phyloP scores from a whole-genome alignment of 2,888 invertebrate species.

The Ethmia dodecea region DNA sequence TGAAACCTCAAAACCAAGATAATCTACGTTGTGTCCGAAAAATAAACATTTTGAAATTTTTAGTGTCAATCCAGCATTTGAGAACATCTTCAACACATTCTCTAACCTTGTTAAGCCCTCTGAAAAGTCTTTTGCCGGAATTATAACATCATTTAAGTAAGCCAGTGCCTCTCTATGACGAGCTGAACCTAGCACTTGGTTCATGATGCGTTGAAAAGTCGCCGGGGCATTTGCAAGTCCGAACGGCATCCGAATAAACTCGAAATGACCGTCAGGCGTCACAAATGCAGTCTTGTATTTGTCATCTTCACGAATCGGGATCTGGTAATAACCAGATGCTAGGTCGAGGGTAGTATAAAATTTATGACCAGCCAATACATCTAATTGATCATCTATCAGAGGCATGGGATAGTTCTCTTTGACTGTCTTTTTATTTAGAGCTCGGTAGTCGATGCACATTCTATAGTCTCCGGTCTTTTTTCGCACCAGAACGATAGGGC shows the following conservation, averaged over 20 bases:
- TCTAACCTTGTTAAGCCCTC: neutral
- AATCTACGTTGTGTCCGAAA: slow-evolving; percentile 13
- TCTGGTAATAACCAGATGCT: slow-evolving; percentile 11
- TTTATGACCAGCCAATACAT: slow-evolving; percentile 6
- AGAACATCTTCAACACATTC: neutral
- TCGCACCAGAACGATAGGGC: slow-evolving; percentile 11
- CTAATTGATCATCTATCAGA: slow-evolving; percentile 13
- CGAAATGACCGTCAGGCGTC: slow-evolving; percentile 14
- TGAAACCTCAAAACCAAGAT: slow-evolving; percentile 13
- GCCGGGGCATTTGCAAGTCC: slow-evolving; percentile 26
- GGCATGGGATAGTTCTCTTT: slow-evolving; percentile 13
- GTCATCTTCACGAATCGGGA: slow-evolving; percentile 10
- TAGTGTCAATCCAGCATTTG: slow-evolving; percentile 7
- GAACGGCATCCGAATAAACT: slow-evolving; percentile 18
- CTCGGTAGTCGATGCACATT: slow-evolving; percentile 16
- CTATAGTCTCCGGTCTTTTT: slow-evolving; percentile 20
- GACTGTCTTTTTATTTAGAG: slow-evolving; percentile 13
- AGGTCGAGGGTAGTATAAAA: slow-evolving; percentile 10
- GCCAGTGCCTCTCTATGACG: slow-evolving; percentile 6
- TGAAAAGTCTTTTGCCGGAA: neutral
- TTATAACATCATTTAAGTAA: slow-evolving; percentile 15
- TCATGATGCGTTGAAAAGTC: slow-evolving; percentile 27
- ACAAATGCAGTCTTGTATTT: slow-evolving; percentile 14
- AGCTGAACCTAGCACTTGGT: slow-evolving; percentile 3
- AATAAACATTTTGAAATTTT: slow-evolving; percentile 12